Conservation (phyloP, 2,888 invertebrate species). For the Mayetiola destructor region DNA sequence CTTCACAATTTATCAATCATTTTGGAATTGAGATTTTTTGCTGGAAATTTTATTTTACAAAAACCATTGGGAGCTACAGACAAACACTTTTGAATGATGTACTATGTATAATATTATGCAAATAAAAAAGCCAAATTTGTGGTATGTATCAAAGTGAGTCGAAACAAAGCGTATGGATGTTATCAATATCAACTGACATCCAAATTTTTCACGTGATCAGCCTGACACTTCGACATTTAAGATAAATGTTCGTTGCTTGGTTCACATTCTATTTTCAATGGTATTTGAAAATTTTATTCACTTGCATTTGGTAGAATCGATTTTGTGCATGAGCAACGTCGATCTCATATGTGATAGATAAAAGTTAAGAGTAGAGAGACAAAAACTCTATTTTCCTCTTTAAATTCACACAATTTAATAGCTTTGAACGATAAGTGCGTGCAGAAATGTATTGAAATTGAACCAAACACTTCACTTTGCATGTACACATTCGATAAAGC, state of each 20-base stretch:
- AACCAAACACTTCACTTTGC: not conserved
- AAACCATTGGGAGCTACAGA: too few relatives aligned
- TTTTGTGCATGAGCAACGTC: conserved; percentile 1
- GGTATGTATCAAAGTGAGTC: too few relatives aligned
- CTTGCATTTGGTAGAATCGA: not conserved
- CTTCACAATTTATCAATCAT: too few relatives aligned
- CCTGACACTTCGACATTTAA: not conserved
- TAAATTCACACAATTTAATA: too few relatives aligned
- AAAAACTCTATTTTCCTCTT: not conserved
- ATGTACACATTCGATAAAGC: not conserved
- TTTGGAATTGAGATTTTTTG: too few relatives aligned
- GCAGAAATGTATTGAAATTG: not conserved
- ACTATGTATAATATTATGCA: too few relatives aligned
- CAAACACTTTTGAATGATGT: too few relatives aligned
- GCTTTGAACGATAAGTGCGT: not conserved
- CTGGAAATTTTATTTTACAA: too few relatives aligned
- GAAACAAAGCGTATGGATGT: too few relatives aligned
- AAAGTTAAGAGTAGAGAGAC: not conserved
- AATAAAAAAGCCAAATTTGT: too few relatives aligned
- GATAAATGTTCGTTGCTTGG: not conserved
- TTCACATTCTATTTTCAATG: too few relatives aligned
- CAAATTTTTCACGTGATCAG: not conserved
- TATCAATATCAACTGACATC: conserved; percentile 5
- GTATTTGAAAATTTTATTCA: too few relatives aligned
- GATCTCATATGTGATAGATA: not conserved